Conservation (phyloP, 2,797 vertebrate genomes). For the Ataeniobius toweri region DNA sequence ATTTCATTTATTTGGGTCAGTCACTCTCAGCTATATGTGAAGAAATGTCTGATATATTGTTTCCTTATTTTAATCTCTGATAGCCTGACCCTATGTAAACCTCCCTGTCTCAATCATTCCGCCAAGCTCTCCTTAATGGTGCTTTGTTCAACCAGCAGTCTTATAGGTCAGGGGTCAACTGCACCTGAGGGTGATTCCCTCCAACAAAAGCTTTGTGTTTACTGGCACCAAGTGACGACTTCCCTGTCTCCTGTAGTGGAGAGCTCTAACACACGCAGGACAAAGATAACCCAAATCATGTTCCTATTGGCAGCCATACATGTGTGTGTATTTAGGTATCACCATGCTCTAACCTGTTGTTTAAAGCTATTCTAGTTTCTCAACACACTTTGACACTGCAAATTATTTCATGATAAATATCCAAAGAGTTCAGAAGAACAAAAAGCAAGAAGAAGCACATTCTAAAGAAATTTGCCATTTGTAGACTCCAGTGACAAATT, state of each 20-base stretch:
- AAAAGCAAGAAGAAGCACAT: background rate
- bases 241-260: slow-evolving; percentile 61
- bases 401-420: background rate
- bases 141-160: slow-evolving; percentile 83
- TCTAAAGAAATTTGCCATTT: background rate
- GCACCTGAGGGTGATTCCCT: slow-evolving; percentile 85
- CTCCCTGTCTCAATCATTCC: slow-evolving; percentile 56
- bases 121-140: slow-evolving; percentile 75
- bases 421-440: background rate
- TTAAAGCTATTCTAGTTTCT: background rate
- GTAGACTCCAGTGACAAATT: background rate
- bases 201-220: slow-evolving; percentile 79
- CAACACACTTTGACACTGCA: background rate
- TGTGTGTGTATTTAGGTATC: background rate
- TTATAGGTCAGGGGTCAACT: slow-evolving; percentile 81
- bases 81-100: slow-evolving; percentile 57
- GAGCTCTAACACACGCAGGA: slow-evolving; percentile 6
- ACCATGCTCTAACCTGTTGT: too few species aligned
- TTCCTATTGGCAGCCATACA: background rate
- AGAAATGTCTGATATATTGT: background rate
- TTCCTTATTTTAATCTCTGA: background rate
- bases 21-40: background rate
- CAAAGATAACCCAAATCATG: slow-evolving; percentile 3
- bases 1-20: background rate
- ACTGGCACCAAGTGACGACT: slow-evolving; percentile 72